Base-by-base conservation (phyloP, 1,140 invertebrate species). In the Megalopta genalis region DNA sequence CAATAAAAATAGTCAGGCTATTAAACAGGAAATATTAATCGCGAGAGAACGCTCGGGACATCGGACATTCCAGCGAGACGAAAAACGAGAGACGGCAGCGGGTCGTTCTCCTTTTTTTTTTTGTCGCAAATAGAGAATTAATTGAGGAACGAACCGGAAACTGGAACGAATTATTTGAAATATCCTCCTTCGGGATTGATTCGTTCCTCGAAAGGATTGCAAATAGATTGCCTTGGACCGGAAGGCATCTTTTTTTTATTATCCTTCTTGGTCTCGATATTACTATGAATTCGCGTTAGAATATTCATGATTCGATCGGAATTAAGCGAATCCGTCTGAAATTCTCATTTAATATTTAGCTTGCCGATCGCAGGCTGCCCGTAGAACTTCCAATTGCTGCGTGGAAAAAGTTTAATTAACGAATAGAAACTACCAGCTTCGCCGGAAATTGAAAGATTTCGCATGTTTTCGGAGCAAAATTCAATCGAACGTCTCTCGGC, bases 1-100 rank as follows among this genome's bases (percentile, higher is more conserved):
- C 9, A 21, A 69, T 69, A 60, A 69, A 76, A 76, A 68, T 76
- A 32, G 39, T 21, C 67, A 59, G 7, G 67, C 62, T 63, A 71
- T 77, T 77, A 77, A 77, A 71, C 39, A 52, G 23, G 75, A 71
- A 71, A 77, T 77, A 77, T 77, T 70, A 70, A 70, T 77, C 49
- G 66, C 18, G 63, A 67, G 57, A 42, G n/a, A 75, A 67, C 42
- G 59, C 49, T n/a, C 12, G 25, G 42, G 10, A 46, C 42, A 42
- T 42, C 42, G 42, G 42, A 42, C 9, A 46, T 46, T 46, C 42
- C 42, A 46, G 68, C 66, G 54, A 1, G n/a, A 6, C 21, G 16
- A 14, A 37, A 21, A 62, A 54, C 12, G n/a, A 54, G 16, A n/a
- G 10, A 37, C 37, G n/a, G 37, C 18, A 62, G 9, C 16, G 32